A percentile compares a stretch with the other conserved stretches of the same genome.
These are phyloP conservation scores for Cololabis saira DNA, from an alignment of 2,113 vertebrate species.

Conservation along the genomic window DNA sequence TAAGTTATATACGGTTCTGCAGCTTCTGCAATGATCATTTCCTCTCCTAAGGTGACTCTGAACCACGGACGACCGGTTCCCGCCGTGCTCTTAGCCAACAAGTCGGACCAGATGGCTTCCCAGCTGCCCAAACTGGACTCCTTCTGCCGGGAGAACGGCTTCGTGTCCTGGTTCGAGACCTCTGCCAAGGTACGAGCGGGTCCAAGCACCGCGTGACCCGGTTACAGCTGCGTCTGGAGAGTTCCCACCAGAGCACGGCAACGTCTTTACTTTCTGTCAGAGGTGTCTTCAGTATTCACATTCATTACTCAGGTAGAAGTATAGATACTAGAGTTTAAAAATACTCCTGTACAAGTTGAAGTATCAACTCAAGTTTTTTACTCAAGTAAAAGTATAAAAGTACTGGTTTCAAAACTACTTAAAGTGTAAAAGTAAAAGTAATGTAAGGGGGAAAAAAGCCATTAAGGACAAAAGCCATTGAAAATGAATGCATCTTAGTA, in stretches of 20 bases:
- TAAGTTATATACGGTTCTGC: too few species aligned
- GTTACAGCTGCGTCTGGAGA: background rate
- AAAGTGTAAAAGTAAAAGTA: too few species aligned
- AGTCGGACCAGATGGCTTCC: slow-evolving; percentile 80
- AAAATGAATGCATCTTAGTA: too few species aligned
- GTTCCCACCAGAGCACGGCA: background rate
- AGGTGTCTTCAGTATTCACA: too few species aligned
- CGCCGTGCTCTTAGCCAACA: slow-evolving; percentile 83
- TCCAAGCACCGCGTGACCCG: background rate
- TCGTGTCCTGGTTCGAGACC: slow-evolving; percentile 83
- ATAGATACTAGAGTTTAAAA: too few species aligned
- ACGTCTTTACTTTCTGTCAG: background rate
- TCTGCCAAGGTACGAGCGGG: slow-evolving; percentile 81
- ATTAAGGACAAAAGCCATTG: too few species aligned
- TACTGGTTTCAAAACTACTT: too few species aligned
- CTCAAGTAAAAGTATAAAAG: too few species aligned
- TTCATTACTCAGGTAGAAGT: too few species aligned
- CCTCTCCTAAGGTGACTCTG: slow-evolving; percentile 63
- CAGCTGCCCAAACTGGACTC: slow-evolving; percentile 77
- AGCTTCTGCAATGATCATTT: background rate
- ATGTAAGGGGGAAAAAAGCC: too few species aligned
- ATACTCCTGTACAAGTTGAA: too few species aligned
- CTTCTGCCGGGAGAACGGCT: slow-evolving; percentile 82
- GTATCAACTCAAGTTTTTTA: too few species aligned
- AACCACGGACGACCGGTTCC: slow-evolving; percentile 82